phyloP scores from a whole-genome alignment of 2,888 invertebrate species.

The Lathronympha strigana region DNA sequence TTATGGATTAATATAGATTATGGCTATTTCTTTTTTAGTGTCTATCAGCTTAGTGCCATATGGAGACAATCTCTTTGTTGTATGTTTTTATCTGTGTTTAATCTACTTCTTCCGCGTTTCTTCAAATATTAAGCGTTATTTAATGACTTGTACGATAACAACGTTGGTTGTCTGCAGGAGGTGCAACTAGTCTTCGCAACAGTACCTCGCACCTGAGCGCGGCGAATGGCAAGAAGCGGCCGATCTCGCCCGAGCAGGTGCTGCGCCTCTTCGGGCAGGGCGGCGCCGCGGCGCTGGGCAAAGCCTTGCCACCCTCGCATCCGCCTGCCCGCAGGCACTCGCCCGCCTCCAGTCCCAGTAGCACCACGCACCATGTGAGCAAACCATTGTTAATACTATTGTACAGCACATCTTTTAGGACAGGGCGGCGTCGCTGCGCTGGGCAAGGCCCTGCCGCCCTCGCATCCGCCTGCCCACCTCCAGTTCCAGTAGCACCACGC shows the following conservation, averaged over 20 bases:
- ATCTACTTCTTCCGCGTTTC: too few relatives aligned
- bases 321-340: conserved; percentile 82
- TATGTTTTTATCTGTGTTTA: too few relatives aligned
- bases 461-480: conserved; percentile 51
- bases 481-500: conserved; percentile 91
- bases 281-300: conserved; percentile 77
- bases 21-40: too few relatives aligned
- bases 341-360: conserved; percentile 91
- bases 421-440: too few relatives aligned
- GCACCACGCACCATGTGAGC: conserved; percentile 89
- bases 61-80: too few relatives aligned
- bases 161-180: conserved; percentile 50
- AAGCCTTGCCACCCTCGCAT: conserved; percentile 77
- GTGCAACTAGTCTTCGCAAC: conserved; percentile 73
- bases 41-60: too few relatives aligned
- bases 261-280: conserved; percentile 86
- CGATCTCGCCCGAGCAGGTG: conserved; percentile 94
- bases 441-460: too few relatives aligned
- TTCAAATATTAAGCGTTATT: too few relatives aligned
- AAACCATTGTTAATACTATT: too few relatives aligned
- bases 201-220: conserved; percentile 83
- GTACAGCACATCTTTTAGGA: too few relatives aligned
- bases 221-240: conserved; percentile 88
- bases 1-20: too few relatives aligned
- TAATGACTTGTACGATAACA: too few relatives aligned